Percentiles rank a stretch among this genome's conserved stretches.
Conservation (phyloP, 35 echinoderm and acorn worm species). For the Stichopus chloronotus region DNA sequence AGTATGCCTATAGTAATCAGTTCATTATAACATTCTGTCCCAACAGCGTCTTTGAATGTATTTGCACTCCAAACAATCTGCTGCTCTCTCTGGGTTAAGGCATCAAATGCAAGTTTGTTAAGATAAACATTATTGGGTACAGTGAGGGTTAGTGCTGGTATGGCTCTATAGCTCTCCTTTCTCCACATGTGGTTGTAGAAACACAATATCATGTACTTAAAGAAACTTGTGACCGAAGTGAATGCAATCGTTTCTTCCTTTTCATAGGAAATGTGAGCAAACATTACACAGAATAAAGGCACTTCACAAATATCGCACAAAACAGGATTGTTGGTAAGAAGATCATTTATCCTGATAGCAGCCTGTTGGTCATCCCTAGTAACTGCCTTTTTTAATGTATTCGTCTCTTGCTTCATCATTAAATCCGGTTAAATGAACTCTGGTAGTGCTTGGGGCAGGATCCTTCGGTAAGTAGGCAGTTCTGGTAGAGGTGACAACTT, state of each 20-base stretch:
- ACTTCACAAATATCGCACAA: constrained; percentile 6
- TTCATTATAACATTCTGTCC: neutral
- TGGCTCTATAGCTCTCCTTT: neutral
- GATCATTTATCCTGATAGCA: neutral
- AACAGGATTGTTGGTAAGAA: neutral
- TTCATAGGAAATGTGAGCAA: neutral
- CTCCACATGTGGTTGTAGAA: neutral
- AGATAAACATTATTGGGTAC: neutral
- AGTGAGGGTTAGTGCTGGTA: too few species aligned
- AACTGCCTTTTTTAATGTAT: neutral
- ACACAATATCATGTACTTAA: neutral
- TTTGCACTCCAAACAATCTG: neutral
- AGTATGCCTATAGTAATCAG: neutral
- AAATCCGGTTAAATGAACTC: neutral
- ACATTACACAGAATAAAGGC: constrained; percentile 23
- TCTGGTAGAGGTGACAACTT: neutral
- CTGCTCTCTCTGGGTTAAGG: neutral
- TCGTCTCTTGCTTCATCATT: neutral
- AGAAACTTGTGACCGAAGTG: neutral
- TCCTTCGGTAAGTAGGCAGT: neutral
- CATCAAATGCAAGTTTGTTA: constrained; percentile 15
- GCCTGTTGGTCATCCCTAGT: neutral
- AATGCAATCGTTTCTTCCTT: neutral
- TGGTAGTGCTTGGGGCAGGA: neutral
- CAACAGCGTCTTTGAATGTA: neutral